Evolutionary conservation across 2,113 vertebrate genomes (phyloP), one percentile per base, ranked within the genome.

Genomic region (Spea multiplicata): DNA sequence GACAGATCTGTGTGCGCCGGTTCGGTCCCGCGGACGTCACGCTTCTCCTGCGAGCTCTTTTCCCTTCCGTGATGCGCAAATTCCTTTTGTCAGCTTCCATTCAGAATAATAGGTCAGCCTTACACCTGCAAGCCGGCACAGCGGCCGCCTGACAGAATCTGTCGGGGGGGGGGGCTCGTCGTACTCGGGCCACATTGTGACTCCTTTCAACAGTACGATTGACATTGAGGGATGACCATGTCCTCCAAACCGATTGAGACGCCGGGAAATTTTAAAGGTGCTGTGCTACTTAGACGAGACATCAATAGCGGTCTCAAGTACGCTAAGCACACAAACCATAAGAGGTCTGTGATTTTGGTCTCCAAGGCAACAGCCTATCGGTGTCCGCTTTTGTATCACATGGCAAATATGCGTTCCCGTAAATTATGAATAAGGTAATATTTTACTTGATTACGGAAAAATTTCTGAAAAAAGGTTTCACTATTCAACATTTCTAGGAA

Each of bases 51-150:
- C 86, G 88, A 89, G 86, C 81, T 87, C 86, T 30, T 30, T n/a
- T 81, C 85, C 0, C 1, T 86, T 85, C 86, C 84, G 78, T 44
- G 59, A 79, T 53, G 79, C 78, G 86, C 82, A 86, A 86, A 90
- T 93, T 84, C 83, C 81, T 86, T 84, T 83, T 94, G 90, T 92
- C 91, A 91, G 83, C 81, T 90, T 77, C 83, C 84, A 87, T 91
- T 91, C 86, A 87, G 85, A 83, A 84, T 84, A 85, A 88, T 88
- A 89, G 85, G 84, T 88, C 87, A 90, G 86, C 83, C 84, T 87
- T 89, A 84, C 84, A 86, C 86, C 82, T 86, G 83, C 81, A 74
- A 89, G 88, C 86, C 66, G 83, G 79, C 85, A 82, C 84, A 86
- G 81, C 71, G 74, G 83, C 76, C 83, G 78, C 82, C 85, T 83